Base-by-base conservation (phyloP, 2,797 vertebrate genomes). In the Peromyscus eremicus region DNA sequence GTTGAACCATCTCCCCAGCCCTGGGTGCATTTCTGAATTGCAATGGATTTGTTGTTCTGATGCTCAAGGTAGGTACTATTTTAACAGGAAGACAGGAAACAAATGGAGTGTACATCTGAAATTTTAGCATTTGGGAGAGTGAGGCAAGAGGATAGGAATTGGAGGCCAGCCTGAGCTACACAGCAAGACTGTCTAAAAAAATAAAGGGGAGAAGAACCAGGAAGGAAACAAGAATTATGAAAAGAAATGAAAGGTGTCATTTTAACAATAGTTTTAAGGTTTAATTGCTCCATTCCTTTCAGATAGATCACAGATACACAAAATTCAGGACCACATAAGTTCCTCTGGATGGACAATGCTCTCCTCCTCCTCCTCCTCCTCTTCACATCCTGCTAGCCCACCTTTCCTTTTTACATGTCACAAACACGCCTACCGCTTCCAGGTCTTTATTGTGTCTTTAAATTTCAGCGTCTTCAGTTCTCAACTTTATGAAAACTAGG, bases 401-500 rank as follows among this genome's bases (percentile, higher is more conserved):
- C 11, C 32, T 46, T 34, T 13, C 34, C 9, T 82, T 34, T 73
- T 60, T 52, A 1, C 12, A 12, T 34, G 43, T 68, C 82, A 91
- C 25, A 40, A 34, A 81, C 40, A 81, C 25, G 40, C 40, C 85
- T 85, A 37, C 43, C 52, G 37, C 55, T 55, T 71, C 55, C 19
- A 62, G 40, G 34, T 83, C 57, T 92, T 89, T 70, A 46, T 37
- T 37, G 87, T 66, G 55, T 25, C 3, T 14, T 86, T 52, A 71
- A 43, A 81, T 11, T 66, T 91, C 73, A 34, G 73, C 40, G 79
- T 62, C 80, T 92, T 88, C 91, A 79, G 49, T 73, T 93, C 43
- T 70, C 17, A 37, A n/a, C 40, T 76, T 93, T 60, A 76, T 37
- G 79, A 82, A 92, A 89, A 93, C 46, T 76, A 70, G 77, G 71